Evolutionary conservation across 2,113 vertebrate species (phyloP).

Genomic region (Pterocles burchelli): DNA sequence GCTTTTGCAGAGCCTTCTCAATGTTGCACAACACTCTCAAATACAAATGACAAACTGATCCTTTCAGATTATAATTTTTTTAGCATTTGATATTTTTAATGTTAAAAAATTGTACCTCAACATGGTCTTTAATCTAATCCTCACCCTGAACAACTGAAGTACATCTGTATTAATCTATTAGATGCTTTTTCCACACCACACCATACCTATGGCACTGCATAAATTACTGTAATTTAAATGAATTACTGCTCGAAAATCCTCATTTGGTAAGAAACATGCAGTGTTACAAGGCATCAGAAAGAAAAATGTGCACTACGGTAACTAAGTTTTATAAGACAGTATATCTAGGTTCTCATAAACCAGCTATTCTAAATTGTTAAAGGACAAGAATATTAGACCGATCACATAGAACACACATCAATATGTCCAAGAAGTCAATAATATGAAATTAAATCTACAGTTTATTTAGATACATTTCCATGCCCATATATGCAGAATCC

Average conservation of each 20-base stretch:
- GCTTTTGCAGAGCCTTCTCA: not conserved
- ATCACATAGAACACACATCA: slow-evolving; percentile 23
- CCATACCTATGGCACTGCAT: slow-evolving; percentile 55
- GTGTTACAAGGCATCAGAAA: not conserved
- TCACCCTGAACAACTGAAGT: slow-evolving; percentile 18
- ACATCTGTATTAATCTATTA: slow-evolving; percentile 38
- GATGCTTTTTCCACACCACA: slow-evolving; percentile 55
- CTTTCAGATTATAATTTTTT: not conserved
- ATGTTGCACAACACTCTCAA: not conserved
- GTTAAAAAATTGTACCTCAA: slow-evolving; percentile 19
- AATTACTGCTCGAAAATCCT: slow-evolving; percentile 63
- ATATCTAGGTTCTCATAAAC: slow-evolving; percentile 38
- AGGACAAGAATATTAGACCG: slow-evolving; percentile 10
- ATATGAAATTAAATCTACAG: slow-evolving; percentile 33
- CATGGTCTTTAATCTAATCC: slow-evolving; percentile 12
- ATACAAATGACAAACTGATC: slow-evolving; percentile 34
- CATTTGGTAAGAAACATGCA: slow-evolving; percentile 44
- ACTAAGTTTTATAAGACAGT: slow-evolving; percentile 49
- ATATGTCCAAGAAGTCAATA: slow-evolving; percentile 12
- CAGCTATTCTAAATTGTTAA: slow-evolving; percentile 18
- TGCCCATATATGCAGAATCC: not conserved
- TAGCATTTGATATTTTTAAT: not conserved
- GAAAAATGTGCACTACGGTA: slow-evolving; percentile 24
- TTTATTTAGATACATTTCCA: slow-evolving; percentile 46
- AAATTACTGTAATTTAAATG: slow-evolving; percentile 61